A percentile compares a stretch with the other conserved stretches of the same genome.
phyloP scores from a whole-genome alignment of 2,797 vertebrate species.

The Acanthiza pusilla region DNA sequence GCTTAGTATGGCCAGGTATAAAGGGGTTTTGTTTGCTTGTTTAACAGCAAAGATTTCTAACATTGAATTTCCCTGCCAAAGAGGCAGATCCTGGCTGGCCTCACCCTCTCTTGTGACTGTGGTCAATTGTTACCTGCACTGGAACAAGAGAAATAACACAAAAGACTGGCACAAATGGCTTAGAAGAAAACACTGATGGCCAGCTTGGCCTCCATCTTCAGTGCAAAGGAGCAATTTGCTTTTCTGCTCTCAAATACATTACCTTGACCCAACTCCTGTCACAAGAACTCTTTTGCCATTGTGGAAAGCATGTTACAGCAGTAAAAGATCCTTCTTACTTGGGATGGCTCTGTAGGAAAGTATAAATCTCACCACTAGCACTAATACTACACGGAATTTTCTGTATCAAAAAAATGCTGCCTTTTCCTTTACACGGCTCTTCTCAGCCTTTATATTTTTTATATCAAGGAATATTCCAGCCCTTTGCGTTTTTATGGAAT shows the following conservation, averaged over 20 bases:
- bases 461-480: background rate
- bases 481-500: background rate
- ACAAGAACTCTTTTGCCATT: background rate
- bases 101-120: rapidly evolving
- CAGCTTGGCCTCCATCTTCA: background rate
- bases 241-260: background rate
- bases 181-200: background rate
- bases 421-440: background rate
- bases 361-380: background rate
- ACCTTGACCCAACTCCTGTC: background rate
- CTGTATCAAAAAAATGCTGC: background rate
- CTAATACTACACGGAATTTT: background rate
- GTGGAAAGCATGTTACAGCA: background rate
- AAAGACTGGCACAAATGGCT: background rate
- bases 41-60: background rate
- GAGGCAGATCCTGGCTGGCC: background rate
- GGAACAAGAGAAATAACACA: background rate
- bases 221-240: background rate
- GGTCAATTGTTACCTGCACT: background rate
- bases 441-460: background rate
- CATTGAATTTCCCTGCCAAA: background rate
- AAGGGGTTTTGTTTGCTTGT: rapidly evolving
- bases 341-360: background rate
- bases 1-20: background rate
- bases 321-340: background rate